Evolutionary conservation across 2,888 invertebrate species (phyloP), one percentile per base, ranked within the genome.

Genomic region (Thysanoteuthis rhombus): DNA sequence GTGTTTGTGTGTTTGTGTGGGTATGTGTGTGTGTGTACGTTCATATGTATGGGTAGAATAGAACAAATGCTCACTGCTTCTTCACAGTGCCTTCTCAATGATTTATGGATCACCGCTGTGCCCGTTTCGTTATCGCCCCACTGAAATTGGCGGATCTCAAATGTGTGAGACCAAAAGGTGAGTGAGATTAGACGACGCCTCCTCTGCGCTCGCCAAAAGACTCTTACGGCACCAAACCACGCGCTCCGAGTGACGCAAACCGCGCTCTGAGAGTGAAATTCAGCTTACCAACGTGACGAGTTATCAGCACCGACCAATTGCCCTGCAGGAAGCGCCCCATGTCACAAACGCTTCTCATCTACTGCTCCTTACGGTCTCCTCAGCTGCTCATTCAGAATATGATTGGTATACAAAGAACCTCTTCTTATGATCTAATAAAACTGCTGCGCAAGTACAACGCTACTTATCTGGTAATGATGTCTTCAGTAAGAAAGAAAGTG

Each of bases 281-380:
- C n/a, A 12, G 75, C 75, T 75, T 36, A 36, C n/a, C 75, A 75
- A n/a, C 75, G 36, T 19, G 52, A 75, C 75, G 75, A n/a, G 75
- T 75, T 75, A 75, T 75, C 75, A 75, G 75, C 36, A 36, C n/a
- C 75, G 75, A 75, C 75, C 75, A 75, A 75, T 75, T 75, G 75
- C n/a, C 75, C 75, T n/a, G 75, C 75, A 75, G 75, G 75, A 75
- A 75, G 75, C 75, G n/a, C 75, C 75, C 75, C 75, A 75, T 75
- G 75, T 75, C 75, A 75, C n/a, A 75, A 75, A 75, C 75, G 25
- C 25, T 52, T 52, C 52, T 25, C 52, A 52, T 52, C 52, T 52
- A 52, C 52, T 36, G 12, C n/a, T 36, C n/a, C 75, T 75, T n/a
- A n/a, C 75, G 16, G 8, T 8, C 75, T n/a, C 75, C 36, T 75